Conservation (phyloP, 2,888 invertebrate genomes). For the Orthosia gracilis region DNA sequence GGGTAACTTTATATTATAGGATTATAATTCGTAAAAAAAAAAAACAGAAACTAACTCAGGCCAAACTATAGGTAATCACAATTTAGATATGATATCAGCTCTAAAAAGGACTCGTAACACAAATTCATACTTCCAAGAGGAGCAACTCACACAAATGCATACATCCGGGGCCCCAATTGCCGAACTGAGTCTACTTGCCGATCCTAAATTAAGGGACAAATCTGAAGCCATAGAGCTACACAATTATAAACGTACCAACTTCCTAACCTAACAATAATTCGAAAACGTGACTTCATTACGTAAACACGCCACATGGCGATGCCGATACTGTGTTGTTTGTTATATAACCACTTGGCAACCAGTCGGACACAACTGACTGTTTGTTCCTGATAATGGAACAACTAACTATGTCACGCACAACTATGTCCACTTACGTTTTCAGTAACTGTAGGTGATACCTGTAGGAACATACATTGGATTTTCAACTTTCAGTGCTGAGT, state of each 20-base stretch:
- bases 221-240: not conserved
- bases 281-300: conserved; percentile 32
- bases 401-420: conserved; percentile 4
- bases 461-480: not conserved
- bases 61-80: not conserved
- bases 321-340: conserved; percentile 29
- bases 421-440: conserved; percentile 18
- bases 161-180: no score
- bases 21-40: no score
- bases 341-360: conserved; percentile 57
- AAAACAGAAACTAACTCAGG: not conserved
- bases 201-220: not conserved
- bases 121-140: not conserved
- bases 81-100: not conserved
- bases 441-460: not conserved
- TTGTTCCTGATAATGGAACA: conserved; percentile 54
- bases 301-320: conserved; percentile 29
- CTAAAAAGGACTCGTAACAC: not conserved
- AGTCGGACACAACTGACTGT: conserved; percentile 42
- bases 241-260: not conserved
- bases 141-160: not conserved
- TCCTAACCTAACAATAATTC: conserved; percentile 21
- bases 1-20: no score
- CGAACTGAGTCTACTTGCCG: not conserved
- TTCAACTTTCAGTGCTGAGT: not conserved